Evolutionary conservation across 2,888 invertebrate genomes (phyloP), one percentile per base, ranked within the genome.

Genomic region (Nebria brevicollis): DNA sequence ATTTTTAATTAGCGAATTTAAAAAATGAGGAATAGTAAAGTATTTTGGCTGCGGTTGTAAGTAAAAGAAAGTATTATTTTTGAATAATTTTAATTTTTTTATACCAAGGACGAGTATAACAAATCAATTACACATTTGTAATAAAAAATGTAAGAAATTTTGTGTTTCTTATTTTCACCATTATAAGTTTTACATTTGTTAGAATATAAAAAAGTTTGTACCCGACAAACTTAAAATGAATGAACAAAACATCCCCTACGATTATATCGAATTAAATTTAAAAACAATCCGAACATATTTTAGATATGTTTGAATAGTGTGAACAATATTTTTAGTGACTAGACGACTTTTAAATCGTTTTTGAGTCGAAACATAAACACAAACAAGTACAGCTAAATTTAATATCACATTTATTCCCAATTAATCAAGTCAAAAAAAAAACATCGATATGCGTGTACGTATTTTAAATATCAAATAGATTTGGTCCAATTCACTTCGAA

Each of bases 211-310:
- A 82, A 65, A 82, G 84, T 82, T 84, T 84, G 84, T 84, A 82
- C 84, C 84, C 83, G 84, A 84, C 84, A 84, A 84, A 83, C 84
- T 82, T 82, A 15, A 66, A 82, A 82, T 78, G 2, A 83, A 83
- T 83, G n/a, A 83, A 83, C 77, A 77, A 15, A 20, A 70, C 34
- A 70, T 70, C 13, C 26, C 25, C 34, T 70, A 54, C 8, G 13
- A 54, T 54, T 11, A 8, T 11, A 20, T 26, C 20, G 1, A 26
- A 10, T 26, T 68, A 10, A 34, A 15, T 26, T 34, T 72, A 26
- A 72, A 20, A 72, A 25, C 34, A 26, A 34, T 34, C 1, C 34
- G n/a, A 34, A 34, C 34, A 34, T 34, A 34, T 34, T 34, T 34
- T 34, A 34, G 34, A 34, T 34, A 34, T 34, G 2, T 1, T 34